Percentiles rank a stretch among this genome's conserved stretches.
Evolutionary conservation across 2,888 invertebrate genomes (phyloP).

Genomic region (Amphiduros pacificus): DNA sequence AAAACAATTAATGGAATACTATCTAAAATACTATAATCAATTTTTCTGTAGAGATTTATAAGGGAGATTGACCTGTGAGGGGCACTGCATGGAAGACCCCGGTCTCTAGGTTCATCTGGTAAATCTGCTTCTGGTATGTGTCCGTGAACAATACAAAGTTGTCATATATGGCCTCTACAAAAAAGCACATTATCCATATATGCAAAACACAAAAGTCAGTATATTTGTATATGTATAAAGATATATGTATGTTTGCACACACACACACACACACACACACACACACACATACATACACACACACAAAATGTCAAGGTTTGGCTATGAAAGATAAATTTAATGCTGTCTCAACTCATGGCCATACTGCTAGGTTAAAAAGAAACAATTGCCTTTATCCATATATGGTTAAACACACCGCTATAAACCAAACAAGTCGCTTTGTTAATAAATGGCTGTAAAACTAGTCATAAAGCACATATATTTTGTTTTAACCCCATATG

Average conservation of each 20-base stretch:
- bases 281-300: background rate
- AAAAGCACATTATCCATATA: no score
- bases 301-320: background rate
- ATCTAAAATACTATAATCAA: no score
- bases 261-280: background rate
- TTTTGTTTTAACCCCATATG: no score
- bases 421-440: no score
- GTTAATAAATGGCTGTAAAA: no score
- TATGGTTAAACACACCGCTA: no score
- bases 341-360: background rate
- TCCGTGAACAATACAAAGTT: slow-evolving; percentile 50
- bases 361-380: background rate
- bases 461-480: no score
- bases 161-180: slow-evolving; percentile 35
- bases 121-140: slow-evolving; percentile 68
- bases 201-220: slow-evolving; percentile 33
- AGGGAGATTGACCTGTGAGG: slow-evolving; percentile 27
- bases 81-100: slow-evolving; percentile 39
- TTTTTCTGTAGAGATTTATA: no score
- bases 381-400: no score
- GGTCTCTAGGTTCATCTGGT: slow-evolving; percentile 76
- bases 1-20: no score
- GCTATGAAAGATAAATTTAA: background rate
- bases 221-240: no score
- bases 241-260: no score